These are phyloP conservation scores for Punctoribates punctum DNA, from an alignment of 2,888 invertebrate genomes.

Conservation along the genomic window DNA sequence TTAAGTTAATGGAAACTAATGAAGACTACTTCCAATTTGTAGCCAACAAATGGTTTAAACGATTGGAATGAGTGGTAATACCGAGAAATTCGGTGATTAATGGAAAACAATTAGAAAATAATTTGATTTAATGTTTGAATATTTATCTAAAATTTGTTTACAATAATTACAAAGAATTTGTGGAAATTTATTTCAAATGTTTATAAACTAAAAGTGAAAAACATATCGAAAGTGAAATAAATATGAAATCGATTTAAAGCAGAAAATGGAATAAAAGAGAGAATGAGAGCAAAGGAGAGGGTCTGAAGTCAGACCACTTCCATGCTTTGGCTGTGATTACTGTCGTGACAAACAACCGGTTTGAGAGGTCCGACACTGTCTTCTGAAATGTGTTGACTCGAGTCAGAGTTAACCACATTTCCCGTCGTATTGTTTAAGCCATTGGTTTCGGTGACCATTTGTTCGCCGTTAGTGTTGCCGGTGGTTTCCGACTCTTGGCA, in stretches of 20 bases:
- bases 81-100: too few relatives aligned
- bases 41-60: too few relatives aligned
- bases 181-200: background rate
- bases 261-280: background rate
- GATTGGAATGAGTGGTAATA: too few relatives aligned
- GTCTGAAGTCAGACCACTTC: background rate
- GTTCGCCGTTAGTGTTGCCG: background rate
- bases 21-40: too few relatives aligned
- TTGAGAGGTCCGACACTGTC: conserved; percentile 10
- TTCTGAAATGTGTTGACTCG: conserved; percentile 9
- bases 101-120: too few relatives aligned
- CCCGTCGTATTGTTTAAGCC: background rate
- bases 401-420: conserved; percentile 13
- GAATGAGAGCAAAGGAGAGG: background rate
- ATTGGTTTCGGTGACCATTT: conserved; percentile 7
- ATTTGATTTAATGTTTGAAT: too few relatives aligned
- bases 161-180: background rate
- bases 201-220: too few relatives aligned
- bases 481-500: background rate
- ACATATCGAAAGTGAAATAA: background rate
- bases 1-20: too few relatives aligned
- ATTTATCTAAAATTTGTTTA: background rate
- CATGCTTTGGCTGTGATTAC: conserved; percentile 23
- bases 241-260: background rate
- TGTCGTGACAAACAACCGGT: conserved; percentile 11